These are phyloP conservation scores for Diplolepis rosae DNA, from an alignment of 2,888 invertebrate genomes.

Conservation along the genomic window DNA sequence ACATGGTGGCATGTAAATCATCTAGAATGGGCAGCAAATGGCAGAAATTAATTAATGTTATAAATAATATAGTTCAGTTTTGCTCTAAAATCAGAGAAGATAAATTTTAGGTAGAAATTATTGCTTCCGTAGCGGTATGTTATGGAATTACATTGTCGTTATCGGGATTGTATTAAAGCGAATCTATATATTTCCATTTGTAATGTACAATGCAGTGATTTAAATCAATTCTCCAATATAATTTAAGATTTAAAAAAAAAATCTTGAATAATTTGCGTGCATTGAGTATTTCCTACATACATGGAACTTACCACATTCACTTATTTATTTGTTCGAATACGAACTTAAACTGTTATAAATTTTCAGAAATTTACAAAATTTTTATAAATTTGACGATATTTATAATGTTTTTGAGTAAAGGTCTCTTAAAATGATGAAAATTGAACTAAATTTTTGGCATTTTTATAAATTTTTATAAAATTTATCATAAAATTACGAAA, in stretches of 20 bases:
- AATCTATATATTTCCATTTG: too few relatives aligned
- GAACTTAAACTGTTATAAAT: too few relatives aligned
- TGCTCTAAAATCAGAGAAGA: background rate
- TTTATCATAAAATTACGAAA: too few relatives aligned
- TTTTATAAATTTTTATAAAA: too few relatives aligned
- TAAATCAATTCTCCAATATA: background rate
- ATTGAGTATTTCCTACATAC: background rate
- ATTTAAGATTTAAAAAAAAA: background rate
- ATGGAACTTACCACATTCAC: too few relatives aligned
- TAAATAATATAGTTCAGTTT: conserved; percentile 5
- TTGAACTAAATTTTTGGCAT: too few relatives aligned
- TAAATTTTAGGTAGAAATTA: conserved; percentile 25
- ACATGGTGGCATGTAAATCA: background rate
- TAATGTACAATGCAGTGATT: conserved; percentile 9
- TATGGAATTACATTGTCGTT: conserved; percentile 21
- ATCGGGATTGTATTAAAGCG: conserved; percentile 13
- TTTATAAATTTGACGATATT: too few relatives aligned
- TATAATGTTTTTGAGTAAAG: too few relatives aligned
- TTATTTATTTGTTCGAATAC: too few relatives aligned
- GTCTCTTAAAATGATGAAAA: too few relatives aligned
- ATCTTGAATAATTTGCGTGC: background rate
- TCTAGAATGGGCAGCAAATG: background rate
- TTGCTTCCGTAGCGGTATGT: conserved; percentile 8
- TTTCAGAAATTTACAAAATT: too few relatives aligned
- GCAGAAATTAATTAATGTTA: conserved; percentile 11